Base-by-base conservation (phyloP, 2,888 invertebrate genomes). In the Tortrix viridana region DNA sequence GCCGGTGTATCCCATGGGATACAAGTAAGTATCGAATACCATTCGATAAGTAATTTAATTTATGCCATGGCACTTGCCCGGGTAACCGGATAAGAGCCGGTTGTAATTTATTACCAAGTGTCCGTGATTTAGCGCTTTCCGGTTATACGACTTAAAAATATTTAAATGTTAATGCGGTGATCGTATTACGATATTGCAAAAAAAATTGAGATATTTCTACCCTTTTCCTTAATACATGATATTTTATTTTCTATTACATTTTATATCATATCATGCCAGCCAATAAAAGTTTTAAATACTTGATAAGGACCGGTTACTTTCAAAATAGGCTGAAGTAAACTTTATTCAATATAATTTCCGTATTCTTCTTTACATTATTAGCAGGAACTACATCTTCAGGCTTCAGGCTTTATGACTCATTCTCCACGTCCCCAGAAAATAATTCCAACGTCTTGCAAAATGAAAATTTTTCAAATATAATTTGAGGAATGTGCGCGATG, bases 31-130 rank as follows among this genome's bases (percentile, higher is more conserved):
- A 70, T 70, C 65, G 66, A 66, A 70, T 66, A 63, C 50, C 47
- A 52, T 60, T 66, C 68, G 66, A 67, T 68, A 65, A 67, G 68
- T 70, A 65, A 68, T 68, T 66, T 66, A 68, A 70, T 68, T 68
- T 66, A 66, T 59, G 69, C 58, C 46, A 56, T 47, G 52, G 57
- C 63, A 60, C 60, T 62, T 66, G 53, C 58, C 66, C 61, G 66
- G 60, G 48, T 63, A 49, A 53, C 54, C 60, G 67, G 69, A 63
- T 69, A 67, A 69, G 67, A 65, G 66, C 60, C 50, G 57, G 44
- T 56, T 46, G 65, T 62, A 66, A 69, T 67, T 69, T 69, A 69
- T 67, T 60, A 48, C 62, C 57, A 62, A 46, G 64, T 60, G 43
- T 56, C 54, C 56, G 63, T 63, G 60, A 67, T 67, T 67, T 66